Base-by-base conservation (phyloP, 1,140 invertebrate genomes). In the Melanaphis sacchari region DNA sequence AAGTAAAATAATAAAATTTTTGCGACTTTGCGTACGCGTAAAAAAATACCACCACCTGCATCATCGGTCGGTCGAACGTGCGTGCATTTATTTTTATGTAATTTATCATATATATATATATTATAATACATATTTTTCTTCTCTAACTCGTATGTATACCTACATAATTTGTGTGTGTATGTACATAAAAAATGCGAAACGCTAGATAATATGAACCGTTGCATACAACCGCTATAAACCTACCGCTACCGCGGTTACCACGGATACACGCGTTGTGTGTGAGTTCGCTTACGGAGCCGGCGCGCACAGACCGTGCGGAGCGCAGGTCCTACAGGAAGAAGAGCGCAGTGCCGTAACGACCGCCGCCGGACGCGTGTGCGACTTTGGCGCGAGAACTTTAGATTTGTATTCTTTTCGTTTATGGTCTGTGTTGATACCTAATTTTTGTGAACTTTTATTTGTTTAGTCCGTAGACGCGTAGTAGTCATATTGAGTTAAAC, bases 281-380 rank as follows among this genome's bases (percentile, higher is more conserved):
- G 90, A 41, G 59, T 40, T 49, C 26, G 81, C 26, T 5, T 46
- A 26, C 41, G 15, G 46, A 84, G 46, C 22, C 46, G 91, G 4
- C 36, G 90, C 40, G 40, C 40, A 43, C 31, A 31, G 91, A 82
- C 11, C 24, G 90, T 24, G 40, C 41, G 66, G 21, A 59, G 91
- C 91, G 91, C 91, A 84, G 54, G 91, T 93, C 91, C 91, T 81
- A 41, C 9, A 38, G 82, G 40, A 43, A 81, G 22, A 81, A 84
- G 91, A 93, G 91, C 24, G 81, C 81, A 93, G 91, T 93, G 91
- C 91, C 91, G 91, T 54, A 85, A 93, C 81, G 46, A 84, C 91
- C 91, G 76, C 91, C 91, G 81, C 24, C 91, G 91, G 81, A 93
- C 46, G 90, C 66, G 90, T 41, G 59, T 90, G 59, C n/a, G 40